Evolutionary conservation across 2,113 vertebrate species (phyloP).

Genomic region (Sporophila hypoxantha): DNA sequence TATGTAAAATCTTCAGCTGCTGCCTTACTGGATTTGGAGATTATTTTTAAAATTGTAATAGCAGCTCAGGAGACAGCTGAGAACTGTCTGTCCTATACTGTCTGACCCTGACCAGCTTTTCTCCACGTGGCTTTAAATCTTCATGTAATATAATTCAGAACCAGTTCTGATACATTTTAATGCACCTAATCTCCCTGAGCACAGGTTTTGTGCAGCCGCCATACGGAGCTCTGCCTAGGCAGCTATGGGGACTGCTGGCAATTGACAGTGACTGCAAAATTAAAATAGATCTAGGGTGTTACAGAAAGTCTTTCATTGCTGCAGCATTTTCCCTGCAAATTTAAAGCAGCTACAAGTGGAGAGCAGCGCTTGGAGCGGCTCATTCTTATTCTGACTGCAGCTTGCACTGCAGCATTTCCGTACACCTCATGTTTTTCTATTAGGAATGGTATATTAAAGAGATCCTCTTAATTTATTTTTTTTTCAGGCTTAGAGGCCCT

Average conservation of each 20-base stretch:
- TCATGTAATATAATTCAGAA: constrained; percentile 56
- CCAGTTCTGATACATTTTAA: constrained; percentile 64
- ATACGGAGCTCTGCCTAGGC: neutral
- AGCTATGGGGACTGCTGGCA: constrained; percentile 39
- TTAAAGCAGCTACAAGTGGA: constrained; percentile 41
- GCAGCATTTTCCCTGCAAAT: constrained; percentile 40
- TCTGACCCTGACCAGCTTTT: constrained; percentile 59
- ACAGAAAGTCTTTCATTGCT: constrained; percentile 38
- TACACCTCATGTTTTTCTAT: constrained; percentile 28
- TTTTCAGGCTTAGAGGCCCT: neutral
- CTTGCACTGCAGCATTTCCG: constrained; percentile 38
- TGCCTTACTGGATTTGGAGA: constrained; percentile 66
- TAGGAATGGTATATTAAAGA: constrained; percentile 42
- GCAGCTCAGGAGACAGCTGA: constrained; percentile 38
- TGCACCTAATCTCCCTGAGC: constrained; percentile 57
- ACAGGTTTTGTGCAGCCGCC: constrained; percentile 9
- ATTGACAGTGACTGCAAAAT: constrained; percentile 42
- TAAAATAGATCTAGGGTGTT: constrained; percentile 59
- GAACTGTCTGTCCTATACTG: constrained; percentile 49
- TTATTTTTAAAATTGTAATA: constrained; percentile 66
- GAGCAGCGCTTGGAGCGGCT: neutral
- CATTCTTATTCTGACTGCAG: constrained; percentile 52
- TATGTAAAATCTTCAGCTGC: constrained; percentile 62
- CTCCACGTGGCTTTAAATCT: constrained; percentile 58
- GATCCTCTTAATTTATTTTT: neutral